Conservation (phyloP, 1,140 invertebrate genomes). For the Manduca sexta region DNA sequence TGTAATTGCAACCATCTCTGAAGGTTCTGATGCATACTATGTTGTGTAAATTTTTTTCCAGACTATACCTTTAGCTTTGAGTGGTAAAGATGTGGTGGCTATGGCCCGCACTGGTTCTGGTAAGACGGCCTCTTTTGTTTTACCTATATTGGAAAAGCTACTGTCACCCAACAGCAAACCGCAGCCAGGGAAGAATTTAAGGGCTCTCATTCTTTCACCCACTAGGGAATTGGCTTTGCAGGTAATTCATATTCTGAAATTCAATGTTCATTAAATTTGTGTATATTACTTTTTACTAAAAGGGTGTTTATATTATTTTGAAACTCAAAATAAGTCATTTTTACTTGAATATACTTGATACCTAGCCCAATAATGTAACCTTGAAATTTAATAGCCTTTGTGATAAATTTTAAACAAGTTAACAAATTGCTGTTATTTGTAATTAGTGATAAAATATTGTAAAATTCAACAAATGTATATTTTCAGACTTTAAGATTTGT, state of each 20-base stretch:
- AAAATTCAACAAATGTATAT: background rate
- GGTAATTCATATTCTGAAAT: slow-evolving; percentile 50
- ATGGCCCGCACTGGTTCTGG: slow-evolving; percentile 99
- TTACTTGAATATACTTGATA: too few species aligned
- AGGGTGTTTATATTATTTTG: too few species aligned
- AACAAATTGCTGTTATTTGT: too few species aligned
- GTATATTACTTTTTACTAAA: too few species aligned
- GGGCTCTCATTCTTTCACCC: slow-evolving; percentile 94
- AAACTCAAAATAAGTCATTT: too few species aligned
- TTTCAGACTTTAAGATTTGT: slow-evolving; percentile 93
- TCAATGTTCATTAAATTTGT: background rate
- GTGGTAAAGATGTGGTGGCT: slow-evolving; percentile 97
- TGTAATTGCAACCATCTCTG: too few species aligned
- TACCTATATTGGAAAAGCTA: slow-evolving; percentile 96
- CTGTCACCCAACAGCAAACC: slow-evolving; percentile 81
- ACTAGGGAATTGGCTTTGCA: slow-evolving; percentile 96
- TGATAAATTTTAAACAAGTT: too few species aligned
- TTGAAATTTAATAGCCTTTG: too few species aligned
- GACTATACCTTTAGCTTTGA: slow-evolving; percentile 95
- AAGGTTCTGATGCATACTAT: too few species aligned
- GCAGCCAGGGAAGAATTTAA: slow-evolving; percentile 77
- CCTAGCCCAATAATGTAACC: too few species aligned
- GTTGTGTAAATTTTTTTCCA: slow-evolving; percentile 64
- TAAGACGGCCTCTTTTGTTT: slow-evolving; percentile 99
- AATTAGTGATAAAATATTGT: too few species aligned